These are phyloP conservation scores for Darevskia mixta DNA, from an alignment of 2,797 vertebrate genomes.

Conservation along the genomic window DNA sequence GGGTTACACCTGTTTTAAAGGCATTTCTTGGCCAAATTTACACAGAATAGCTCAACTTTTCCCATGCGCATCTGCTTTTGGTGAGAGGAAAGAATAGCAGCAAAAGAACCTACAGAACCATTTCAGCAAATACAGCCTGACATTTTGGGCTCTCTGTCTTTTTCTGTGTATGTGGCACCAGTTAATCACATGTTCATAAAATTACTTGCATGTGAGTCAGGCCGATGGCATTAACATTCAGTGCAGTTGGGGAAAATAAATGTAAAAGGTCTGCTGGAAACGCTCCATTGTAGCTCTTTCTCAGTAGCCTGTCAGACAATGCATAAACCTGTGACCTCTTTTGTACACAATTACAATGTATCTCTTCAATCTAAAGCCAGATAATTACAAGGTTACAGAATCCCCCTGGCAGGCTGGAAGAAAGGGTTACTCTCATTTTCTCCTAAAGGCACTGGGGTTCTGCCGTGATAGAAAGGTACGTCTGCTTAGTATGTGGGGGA, in stretches of 20 bases:
- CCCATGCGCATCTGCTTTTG: slow-evolving; percentile 15
- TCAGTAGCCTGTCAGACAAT: slow-evolving; percentile 71
- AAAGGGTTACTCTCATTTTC: slow-evolving; percentile 77
- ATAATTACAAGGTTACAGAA: slow-evolving; percentile 80
- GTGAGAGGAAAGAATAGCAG: slow-evolving; percentile 47
- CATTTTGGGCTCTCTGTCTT: slow-evolving; percentile 47
- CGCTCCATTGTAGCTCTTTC: slow-evolving; percentile 68
- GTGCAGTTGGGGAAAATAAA: slow-evolving; percentile 75
- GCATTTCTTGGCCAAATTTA: neutral
- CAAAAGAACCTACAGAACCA: slow-evolving; percentile 68
- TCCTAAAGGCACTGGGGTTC: slow-evolving; percentile 63
- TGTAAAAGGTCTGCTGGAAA: slow-evolving; percentile 73
- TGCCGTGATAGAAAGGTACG: slow-evolving; percentile 65
- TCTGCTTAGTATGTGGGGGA: slow-evolving; percentile 41
- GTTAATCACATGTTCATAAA: slow-evolving; percentile 79
- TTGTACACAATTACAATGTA: slow-evolving; percentile 79
- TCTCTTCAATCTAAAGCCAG: slow-evolving; percentile 76
- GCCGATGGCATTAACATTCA: slow-evolving; percentile 74
- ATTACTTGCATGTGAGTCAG: slow-evolving; percentile 72
- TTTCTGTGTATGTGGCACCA: slow-evolving; percentile 20
- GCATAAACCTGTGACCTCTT: slow-evolving; percentile 79
- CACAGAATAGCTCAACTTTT: neutral
- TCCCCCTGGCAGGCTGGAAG: slow-evolving; percentile 71
- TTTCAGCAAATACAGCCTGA: slow-evolving; percentile 67
- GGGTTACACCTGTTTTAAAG: neutral